phyloP scores from a whole-genome alignment of 2,797 vertebrate species.

The Cyclopterus lumpus region DNA sequence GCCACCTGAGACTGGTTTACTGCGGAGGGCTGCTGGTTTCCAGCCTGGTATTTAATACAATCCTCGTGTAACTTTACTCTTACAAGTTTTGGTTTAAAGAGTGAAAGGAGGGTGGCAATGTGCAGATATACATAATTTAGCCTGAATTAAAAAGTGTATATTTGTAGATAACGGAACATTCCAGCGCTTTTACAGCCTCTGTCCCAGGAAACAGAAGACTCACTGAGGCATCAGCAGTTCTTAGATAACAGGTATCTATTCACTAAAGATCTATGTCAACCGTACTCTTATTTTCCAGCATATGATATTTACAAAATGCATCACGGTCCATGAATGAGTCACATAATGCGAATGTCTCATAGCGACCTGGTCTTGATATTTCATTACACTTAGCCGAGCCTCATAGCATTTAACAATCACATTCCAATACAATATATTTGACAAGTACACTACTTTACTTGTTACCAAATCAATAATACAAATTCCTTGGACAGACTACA shows the following conservation, averaged over 20 bases:
- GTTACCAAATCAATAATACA: conserved; percentile 15
- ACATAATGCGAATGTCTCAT: not conserved
- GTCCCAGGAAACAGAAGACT: conserved; percentile 17
- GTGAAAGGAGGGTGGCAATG: not conserved
- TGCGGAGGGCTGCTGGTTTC: conserved; percentile 36
- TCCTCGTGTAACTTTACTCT: conserved; percentile 30
- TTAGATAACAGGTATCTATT: not conserved
- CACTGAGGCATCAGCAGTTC: not conserved
- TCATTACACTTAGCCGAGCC: not conserved
- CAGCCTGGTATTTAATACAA: conserved; percentile 39
- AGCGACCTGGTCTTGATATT: rapidly evolving
- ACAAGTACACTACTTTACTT: not conserved
- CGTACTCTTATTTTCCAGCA: not conserved
- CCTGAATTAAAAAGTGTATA: conserved; percentile 23
- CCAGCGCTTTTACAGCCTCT: conserved; percentile 13
- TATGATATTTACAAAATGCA: not conserved
- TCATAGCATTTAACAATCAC: not conserved
- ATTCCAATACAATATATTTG: not conserved
- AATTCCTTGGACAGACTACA: conserved; percentile 8
- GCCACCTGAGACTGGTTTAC: conserved; percentile 54
- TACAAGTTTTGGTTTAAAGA: conserved; percentile 21
- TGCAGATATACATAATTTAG: conserved; percentile 30
- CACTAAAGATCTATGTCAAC: not conserved
- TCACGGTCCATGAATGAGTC: not conserved
- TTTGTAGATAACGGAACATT: conserved; percentile 15